These are phyloP conservation scores for Cephalopterus ornatus DNA, from an alignment of 2,113 vertebrate species.

Conservation along the genomic window DNA sequence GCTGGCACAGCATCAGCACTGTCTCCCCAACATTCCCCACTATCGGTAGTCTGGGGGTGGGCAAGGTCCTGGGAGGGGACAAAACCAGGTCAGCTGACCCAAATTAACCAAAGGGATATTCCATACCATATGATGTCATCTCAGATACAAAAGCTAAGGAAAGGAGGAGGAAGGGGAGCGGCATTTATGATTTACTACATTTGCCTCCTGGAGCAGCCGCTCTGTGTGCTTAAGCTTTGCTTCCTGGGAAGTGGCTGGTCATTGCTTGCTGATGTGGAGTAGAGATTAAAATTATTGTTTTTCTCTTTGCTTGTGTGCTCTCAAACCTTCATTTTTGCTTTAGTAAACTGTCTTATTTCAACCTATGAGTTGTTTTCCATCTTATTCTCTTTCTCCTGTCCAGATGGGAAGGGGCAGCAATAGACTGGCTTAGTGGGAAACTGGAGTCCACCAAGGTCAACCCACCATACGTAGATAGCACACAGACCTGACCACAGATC, in stretches of 20 bases:
- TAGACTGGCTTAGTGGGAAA: neutral
- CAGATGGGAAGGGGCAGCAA: neutral
- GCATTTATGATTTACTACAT: neutral
- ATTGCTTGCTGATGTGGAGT: neutral
- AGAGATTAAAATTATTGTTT: neutral
- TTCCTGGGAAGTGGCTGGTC: neutral
- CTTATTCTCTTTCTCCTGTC: neutral
- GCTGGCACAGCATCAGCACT: fast-evolving
- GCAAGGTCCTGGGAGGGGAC: neutral
- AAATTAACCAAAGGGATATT: neutral
- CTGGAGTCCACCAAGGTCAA: neutral
- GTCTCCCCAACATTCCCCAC: neutral
- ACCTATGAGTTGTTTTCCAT: neutral
- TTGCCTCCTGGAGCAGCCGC: neutral
- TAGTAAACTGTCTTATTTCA: neutral
- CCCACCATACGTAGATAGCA: neutral
- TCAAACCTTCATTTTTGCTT: neutral
- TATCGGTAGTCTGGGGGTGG: neutral
- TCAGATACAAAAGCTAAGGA: neutral
- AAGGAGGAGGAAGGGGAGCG: neutral
- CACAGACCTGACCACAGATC: neutral
- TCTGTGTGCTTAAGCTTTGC: neutral
- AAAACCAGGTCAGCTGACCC: neutral
- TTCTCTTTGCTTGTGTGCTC: neutral
- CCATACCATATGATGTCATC: too few species aligned